These are phyloP conservation scores for Netelia virgata DNA, from an alignment of 2,888 invertebrate genomes.

Conservation along the genomic window DNA sequence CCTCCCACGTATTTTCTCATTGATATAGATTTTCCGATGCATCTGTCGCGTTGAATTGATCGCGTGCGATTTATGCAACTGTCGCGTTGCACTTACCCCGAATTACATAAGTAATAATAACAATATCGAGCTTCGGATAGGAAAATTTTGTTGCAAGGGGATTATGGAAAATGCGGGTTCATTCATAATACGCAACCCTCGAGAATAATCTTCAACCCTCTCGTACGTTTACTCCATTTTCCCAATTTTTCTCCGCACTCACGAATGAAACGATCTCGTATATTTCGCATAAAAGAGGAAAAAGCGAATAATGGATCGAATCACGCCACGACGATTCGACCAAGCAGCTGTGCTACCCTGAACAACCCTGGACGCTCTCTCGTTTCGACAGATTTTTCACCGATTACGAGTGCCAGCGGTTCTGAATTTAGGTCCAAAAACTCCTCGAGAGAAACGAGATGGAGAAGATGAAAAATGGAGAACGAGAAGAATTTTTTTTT, in stretches of 20 bases:
- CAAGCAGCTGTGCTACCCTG: neutral
- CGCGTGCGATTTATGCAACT: neutral
- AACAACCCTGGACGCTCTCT: neutral
- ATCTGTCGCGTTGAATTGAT: constrained; percentile 52
- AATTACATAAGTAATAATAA: constrained; percentile 51
- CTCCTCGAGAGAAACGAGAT: neutral
- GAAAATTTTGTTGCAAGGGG: constrained; percentile 8
- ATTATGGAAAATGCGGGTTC: constrained; percentile 38
- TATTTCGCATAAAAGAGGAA: neutral
- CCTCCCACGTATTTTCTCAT: neutral
- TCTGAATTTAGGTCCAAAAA: neutral
- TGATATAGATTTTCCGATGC: constrained; percentile 37
- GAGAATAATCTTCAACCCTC: constrained; percentile 41
- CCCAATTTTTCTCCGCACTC: neutral
- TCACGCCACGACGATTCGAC: neutral
- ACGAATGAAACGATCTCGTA: neutral
- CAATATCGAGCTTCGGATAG: constrained; percentile 1
- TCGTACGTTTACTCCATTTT: constrained; percentile 14
- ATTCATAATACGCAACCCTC: constrained; percentile 33
- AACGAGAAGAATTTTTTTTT: neutral
- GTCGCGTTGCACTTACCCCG: constrained; percentile 40
- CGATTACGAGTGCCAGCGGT: neutral
- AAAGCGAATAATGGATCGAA: neutral
- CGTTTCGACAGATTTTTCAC: neutral
- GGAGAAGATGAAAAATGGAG: neutral